Base-by-base conservation (phyloP, 2,888 invertebrate species). In the Troides helena region DNA sequence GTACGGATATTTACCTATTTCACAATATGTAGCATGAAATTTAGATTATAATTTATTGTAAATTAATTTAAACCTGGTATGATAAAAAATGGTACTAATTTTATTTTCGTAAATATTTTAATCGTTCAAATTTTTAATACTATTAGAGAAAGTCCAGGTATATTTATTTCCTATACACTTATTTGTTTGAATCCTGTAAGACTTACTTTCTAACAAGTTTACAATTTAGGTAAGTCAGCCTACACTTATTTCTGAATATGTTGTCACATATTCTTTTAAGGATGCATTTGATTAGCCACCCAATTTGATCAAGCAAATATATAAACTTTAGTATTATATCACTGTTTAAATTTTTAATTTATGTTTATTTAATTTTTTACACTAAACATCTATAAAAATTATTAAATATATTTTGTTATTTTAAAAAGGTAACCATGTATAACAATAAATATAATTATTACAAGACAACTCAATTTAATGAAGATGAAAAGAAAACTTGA, bases 171-270 rank as follows among this genome's bases (percentile, higher is more conserved):
- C 5, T 8, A 39, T 7, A 50, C 18, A 18, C 10, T 30, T 50
- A 21, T 57, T 21, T 21, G 21, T 57, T 8, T 1, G 21, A 57
- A 57, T 57, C 57, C 57, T 57, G 18, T 57, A 21, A 23, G 57
- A n/a, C n/a, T 71, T 62, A 79, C 82, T 85, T 85, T 85, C 85
- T 80, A 84, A 80, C 77, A 72, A 74, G 76, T 75, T 68, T 72
- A 65, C 81, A 71, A 78, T 78, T 81, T 79, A 77, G 81, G 85
- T 79, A 83, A 76, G 72, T 72, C 75, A 75, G 71, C 68, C 72
- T 25, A 53, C 66, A 62, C 60, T 61, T 57, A 68, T 50, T 6
- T 68, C 64, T 60, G 46, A 64, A 67, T 60, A 56, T 60, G 64
- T 69, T 65, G 56, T 43, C 60, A 69, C 64, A 36, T 56, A 50